These are phyloP conservation scores for Zaprionus africanus DNA, from an alignment of 1,140 invertebrate species.

Conservation along the genomic window DNA sequence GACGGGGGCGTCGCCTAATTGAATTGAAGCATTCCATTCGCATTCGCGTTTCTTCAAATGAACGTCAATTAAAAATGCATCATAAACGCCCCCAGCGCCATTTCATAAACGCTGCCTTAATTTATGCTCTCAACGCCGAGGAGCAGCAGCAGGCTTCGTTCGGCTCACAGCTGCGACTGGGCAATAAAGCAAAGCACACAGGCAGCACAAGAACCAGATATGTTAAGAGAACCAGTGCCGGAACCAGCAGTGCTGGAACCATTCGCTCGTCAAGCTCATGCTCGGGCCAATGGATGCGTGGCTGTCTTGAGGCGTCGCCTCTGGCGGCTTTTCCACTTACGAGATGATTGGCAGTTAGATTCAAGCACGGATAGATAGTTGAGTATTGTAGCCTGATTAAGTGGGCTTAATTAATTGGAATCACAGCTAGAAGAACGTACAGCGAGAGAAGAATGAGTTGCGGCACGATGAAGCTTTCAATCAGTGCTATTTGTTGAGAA, in stretches of 20 bases:
- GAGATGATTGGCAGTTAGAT: conserved; percentile 46
- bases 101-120: conserved; percentile 76
- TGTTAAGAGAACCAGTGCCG: conserved; percentile 2
- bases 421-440: not conserved
- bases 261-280: not conserved
- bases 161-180: conserved; percentile 30
- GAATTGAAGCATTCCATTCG: conserved; percentile 72
- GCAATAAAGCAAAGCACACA: conserved; percentile 40
- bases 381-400: conserved; percentile 9
- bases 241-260: conserved; percentile 7
- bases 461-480: not conserved
- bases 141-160: not conserved
- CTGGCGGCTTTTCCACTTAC: conserved; percentile 17
- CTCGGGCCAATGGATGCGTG: conserved; percentile 26
- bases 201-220: conserved; percentile 12
- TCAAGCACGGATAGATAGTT: conserved; percentile 4
- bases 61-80: conserved; percentile 83
- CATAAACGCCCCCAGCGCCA: conserved; percentile 78
- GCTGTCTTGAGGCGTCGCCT: not conserved
- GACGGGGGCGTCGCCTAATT: conserved; percentile 62
- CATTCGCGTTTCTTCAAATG: conserved; percentile 77
- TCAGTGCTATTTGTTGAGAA: not conserved
- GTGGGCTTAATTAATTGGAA: conserved; percentile 14
- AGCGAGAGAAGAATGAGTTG: not conserved
- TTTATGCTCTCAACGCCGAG: conserved; percentile 61